Base-by-base conservation (phyloP, 2,113 vertebrate species). In the Vidua chalybeata region DNA sequence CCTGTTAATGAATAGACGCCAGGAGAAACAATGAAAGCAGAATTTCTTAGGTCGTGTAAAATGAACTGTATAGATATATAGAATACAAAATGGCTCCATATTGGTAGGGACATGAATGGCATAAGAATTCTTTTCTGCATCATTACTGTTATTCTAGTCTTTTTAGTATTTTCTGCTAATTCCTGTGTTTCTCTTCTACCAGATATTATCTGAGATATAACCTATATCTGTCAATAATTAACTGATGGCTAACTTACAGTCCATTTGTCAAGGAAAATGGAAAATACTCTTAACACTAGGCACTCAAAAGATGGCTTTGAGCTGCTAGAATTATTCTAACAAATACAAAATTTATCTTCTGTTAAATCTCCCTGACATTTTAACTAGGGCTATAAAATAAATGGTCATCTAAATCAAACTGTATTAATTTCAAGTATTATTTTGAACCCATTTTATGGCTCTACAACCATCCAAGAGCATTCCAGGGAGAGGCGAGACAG, bases 391-490 rank as follows among this genome's bases (percentile, higher is more conserved):
- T 69, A 48, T 96, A 84, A 95, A 97, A 84, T 46, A 94, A 96
- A 93, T 52, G 54, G 63, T 89, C 94, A 94, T 73, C 77, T 96
- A 95, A 91, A 97, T 96, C 89, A 95, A 95, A 62, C 30, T 87
- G 62, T 93, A 91, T 87, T 96, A 91, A 95, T 96, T 95, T 96
- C 69, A 87, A 90, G 49, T 89, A 89, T 95, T 90, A 89, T 96
- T 94, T 89, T 93, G 73, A 87, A 66, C 26, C 41, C 35, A 21
- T 26, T 94, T 95, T 94, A 92, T 89, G 80, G 52, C 39, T 28
- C 68, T 78, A 78, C 64, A 84, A 37, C 84, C 48, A 52, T 41
- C 68, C 19, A 2, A 64, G 17, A 67, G 45, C 7, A 1, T 94
- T 97, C 82, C 92, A 87, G 81, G 54, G 81, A 95, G 66, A 91